Conservation (phyloP, 2,888 invertebrate genomes). For the Malthinus flaveolus region DNA sequence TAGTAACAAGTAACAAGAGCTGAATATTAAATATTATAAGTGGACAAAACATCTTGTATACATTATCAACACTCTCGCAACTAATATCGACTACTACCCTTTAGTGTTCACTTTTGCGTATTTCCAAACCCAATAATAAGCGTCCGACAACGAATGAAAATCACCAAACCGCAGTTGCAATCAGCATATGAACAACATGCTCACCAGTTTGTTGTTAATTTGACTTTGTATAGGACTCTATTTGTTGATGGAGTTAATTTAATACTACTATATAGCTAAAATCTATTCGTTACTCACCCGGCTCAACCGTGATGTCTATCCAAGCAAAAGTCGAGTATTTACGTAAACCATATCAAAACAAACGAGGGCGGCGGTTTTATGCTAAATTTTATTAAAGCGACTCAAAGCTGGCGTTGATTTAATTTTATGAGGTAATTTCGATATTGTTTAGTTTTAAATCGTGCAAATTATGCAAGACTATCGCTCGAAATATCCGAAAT, state of each 20-base stretch:
- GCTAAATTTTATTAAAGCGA: no score
- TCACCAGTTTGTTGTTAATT: slow-evolving; percentile 17
- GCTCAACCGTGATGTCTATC: slow-evolving; percentile 2
- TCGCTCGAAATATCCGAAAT: no score
- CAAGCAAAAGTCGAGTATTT: slow-evolving; percentile 11
- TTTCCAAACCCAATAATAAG: slow-evolving; percentile 11
- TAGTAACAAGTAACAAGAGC: slow-evolving; percentile 3
- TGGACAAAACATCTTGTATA: slow-evolving; percentile 15
- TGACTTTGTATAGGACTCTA: slow-evolving; percentile 5
- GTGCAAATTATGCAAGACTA: no score
- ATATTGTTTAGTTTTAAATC: no score
- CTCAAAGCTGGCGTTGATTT: no score
- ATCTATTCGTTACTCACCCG: slow-evolving; percentile 4
- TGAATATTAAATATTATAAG: slow-evolving; percentile 18
- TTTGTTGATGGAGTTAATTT: slow-evolving; percentile 18
- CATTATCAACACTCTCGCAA: slow-evolving; percentile 15
- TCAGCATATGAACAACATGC: slow-evolving; percentile 18
- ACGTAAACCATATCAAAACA: not conserved
- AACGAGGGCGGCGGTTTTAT: no score
- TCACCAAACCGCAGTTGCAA: slow-evolving; percentile 15
- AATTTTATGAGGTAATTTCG: no score
- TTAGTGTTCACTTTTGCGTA: not conserved
- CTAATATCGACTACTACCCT: not conserved
- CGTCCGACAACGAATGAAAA: slow-evolving; percentile 5
- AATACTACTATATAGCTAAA: slow-evolving; percentile 11